Evolutionary conservation across 2,888 invertebrate species (phyloP).

Genomic region (Drosophila mulleri): DNA sequence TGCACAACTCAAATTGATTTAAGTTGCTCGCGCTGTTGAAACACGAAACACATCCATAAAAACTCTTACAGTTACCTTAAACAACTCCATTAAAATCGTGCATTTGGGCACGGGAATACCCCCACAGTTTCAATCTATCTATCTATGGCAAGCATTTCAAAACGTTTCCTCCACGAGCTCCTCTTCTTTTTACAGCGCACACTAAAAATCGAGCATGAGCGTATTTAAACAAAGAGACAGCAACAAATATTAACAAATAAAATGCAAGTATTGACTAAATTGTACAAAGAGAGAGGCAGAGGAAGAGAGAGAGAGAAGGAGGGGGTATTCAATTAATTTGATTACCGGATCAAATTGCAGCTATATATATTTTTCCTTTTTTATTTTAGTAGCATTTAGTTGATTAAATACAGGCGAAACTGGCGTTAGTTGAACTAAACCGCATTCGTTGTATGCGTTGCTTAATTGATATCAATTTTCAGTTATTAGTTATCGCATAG

Average conservation of each 20-base stretch:
- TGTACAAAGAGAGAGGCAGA: background rate
- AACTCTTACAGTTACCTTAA: slow-evolving; percentile 67
- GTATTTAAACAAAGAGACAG: slow-evolving; percentile 49
- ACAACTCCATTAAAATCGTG: slow-evolving; percentile 67
- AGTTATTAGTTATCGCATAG: background rate
- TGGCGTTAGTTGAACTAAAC: background rate
- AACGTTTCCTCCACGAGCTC: slow-evolving; percentile 52
- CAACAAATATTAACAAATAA: slow-evolving; percentile 60
- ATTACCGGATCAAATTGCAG: slow-evolving; percentile 3
- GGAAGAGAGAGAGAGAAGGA: background rate
- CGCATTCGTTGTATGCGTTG: background rate
- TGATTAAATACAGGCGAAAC: background rate
- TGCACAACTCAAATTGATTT: slow-evolving; percentile 70
- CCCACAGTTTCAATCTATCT: slow-evolving; percentile 9
- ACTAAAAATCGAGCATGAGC: slow-evolving; percentile 39
- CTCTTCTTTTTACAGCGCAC: slow-evolving; percentile 41
- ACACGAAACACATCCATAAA: slow-evolving; percentile 66
- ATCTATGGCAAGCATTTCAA: slow-evolving; percentile 59
- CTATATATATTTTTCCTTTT: background rate
- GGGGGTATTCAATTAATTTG: background rate
- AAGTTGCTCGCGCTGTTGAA: slow-evolving; percentile 64
- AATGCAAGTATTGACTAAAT: slow-evolving; percentile 42
- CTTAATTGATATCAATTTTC: slow-evolving; percentile 7
- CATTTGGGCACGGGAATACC: background rate
- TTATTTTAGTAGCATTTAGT: background rate